Percentiles rank a stretch among this genome's conserved stretches.
Conservation (phyloP, 1,140 invertebrate genomes). For the Adoxophyes honmai region DNA sequence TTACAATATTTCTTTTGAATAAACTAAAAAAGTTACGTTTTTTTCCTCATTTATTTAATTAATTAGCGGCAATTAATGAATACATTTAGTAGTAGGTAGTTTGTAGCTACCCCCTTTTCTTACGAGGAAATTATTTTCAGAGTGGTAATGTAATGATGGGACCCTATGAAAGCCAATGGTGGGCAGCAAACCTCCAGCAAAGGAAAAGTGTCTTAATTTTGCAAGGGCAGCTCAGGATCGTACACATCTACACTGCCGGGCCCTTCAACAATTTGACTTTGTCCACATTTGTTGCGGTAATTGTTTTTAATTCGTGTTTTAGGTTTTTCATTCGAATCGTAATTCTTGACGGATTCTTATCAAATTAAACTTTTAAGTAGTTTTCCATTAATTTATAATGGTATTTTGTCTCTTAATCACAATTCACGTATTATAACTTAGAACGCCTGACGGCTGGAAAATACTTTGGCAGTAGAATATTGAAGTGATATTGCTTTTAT, state of each 20-base stretch:
- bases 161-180: slow-evolving; percentile 59
- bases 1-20: too few species aligned
- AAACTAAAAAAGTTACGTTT: too few species aligned
- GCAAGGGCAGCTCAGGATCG: slow-evolving; percentile 41
- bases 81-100: too few species aligned
- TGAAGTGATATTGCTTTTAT: not conserved
- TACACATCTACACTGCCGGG: slow-evolving; percentile 48
- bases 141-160: slow-evolving; percentile 38
- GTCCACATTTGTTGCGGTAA: slow-evolving; percentile 53
- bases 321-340: too few species aligned
- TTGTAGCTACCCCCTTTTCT: not conserved
- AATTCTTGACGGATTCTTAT: too few species aligned
- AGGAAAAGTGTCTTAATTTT: slow-evolving; percentile 37
- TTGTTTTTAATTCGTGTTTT: too few species aligned
- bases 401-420: too few species aligned
- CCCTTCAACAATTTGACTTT: slow-evolving; percentile 56
- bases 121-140: slow-evolving; percentile 27
- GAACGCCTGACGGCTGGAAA: not conserved
- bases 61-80: too few species aligned
- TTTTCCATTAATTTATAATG: too few species aligned
- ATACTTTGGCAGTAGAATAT: not conserved
- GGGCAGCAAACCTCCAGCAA: slow-evolving; percentile 29
- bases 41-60: too few species aligned
- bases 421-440: too few species aligned
- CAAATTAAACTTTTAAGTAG: too few species aligned